Conservation (phyloP, 1,140 invertebrate species). For the Anastrepha ludens region DNA sequence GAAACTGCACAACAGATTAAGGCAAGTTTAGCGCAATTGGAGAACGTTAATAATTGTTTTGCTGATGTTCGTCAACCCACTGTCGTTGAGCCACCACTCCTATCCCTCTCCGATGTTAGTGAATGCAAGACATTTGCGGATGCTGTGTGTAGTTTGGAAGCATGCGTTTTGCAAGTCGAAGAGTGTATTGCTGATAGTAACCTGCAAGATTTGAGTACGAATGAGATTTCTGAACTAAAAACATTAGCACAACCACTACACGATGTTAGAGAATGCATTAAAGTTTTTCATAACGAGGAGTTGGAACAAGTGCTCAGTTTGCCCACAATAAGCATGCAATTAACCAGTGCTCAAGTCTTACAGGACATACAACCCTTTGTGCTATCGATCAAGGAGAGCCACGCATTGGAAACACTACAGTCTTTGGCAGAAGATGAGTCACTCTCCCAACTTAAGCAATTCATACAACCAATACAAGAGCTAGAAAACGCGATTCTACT, state of each 20-base stretch:
- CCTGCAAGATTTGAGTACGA: slow-evolving; percentile 57
- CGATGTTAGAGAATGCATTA: slow-evolving; percentile 60
- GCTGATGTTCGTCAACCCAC: slow-evolving; percentile 63
- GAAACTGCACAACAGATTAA: slow-evolving; percentile 65
- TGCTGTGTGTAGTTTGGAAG: slow-evolving; percentile 66
- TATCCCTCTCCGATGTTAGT: slow-evolving; percentile 63
- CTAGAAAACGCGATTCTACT: slow-evolving; percentile 59
- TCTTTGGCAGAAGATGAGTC: slow-evolving; percentile 51
- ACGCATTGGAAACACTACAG: slow-evolving; percentile 58
- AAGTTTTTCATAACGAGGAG: slow-evolving; percentile 57
- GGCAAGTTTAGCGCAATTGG: slow-evolving; percentile 64
- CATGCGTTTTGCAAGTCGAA: slow-evolving; percentile 69
- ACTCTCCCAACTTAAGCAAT: slow-evolving; percentile 44
- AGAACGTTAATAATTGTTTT: slow-evolving; percentile 63
- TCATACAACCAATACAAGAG: slow-evolving; percentile 58
- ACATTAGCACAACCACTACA: slow-evolving; percentile 63
- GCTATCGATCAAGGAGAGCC: slow-evolving; percentile 57
- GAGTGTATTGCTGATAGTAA: slow-evolving; percentile 66
- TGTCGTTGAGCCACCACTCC: slow-evolving; percentile 59
- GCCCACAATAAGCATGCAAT: slow-evolving; percentile 41
- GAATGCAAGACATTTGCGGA: slow-evolving; percentile 66
- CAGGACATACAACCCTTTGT: slow-evolving; percentile 56
- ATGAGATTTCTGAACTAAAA: slow-evolving; percentile 65
- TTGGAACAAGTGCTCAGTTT: slow-evolving; percentile 54
- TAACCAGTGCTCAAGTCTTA: slow-evolving; percentile 54